These are phyloP conservation scores for Bubalus kerabau DNA, from an alignment of 2,113 vertebrate species.

Conservation along the genomic window DNA sequence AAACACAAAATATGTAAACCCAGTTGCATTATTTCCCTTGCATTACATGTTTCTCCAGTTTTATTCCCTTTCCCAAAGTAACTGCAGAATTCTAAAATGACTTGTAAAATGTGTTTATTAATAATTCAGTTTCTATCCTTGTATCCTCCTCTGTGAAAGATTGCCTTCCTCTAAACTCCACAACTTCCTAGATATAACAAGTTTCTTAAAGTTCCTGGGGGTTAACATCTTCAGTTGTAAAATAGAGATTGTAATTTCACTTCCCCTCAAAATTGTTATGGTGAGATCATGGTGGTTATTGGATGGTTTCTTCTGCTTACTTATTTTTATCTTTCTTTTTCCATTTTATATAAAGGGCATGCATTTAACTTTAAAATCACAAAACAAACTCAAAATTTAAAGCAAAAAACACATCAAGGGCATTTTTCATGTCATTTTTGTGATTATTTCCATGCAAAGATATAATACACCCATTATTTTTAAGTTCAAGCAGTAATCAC, in stretches of 20 bases:
- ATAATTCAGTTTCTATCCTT: not conserved
- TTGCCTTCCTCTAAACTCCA: not conserved
- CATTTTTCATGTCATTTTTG: not conserved
- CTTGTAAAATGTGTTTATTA: not conserved
- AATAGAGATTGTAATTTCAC: not conserved
- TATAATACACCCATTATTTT: not conserved
- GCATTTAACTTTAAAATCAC: not conserved
- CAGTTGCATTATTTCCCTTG: not conserved
- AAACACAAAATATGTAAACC: not conserved
- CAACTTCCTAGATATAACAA: not conserved
- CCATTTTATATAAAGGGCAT: not conserved
- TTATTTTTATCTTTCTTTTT: not conserved
- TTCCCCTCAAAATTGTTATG: not conserved
- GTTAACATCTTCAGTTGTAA: not conserved
- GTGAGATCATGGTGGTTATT: not conserved
- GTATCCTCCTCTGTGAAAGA: not conserved
- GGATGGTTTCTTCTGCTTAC: not conserved
- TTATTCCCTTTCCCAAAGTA: not conserved
- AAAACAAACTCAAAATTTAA: not conserved
- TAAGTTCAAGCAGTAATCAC: not conserved
- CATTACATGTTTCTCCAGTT: not conserved
- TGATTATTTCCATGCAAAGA: not conserved
- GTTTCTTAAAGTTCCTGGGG: not conserved
- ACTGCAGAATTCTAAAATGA: not conserved
- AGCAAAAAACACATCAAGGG: not conserved